These are phyloP conservation scores for Nephrocerus scutellatus DNA, from an alignment of 2,888 invertebrate genomes.

Conservation along the genomic window DNA sequence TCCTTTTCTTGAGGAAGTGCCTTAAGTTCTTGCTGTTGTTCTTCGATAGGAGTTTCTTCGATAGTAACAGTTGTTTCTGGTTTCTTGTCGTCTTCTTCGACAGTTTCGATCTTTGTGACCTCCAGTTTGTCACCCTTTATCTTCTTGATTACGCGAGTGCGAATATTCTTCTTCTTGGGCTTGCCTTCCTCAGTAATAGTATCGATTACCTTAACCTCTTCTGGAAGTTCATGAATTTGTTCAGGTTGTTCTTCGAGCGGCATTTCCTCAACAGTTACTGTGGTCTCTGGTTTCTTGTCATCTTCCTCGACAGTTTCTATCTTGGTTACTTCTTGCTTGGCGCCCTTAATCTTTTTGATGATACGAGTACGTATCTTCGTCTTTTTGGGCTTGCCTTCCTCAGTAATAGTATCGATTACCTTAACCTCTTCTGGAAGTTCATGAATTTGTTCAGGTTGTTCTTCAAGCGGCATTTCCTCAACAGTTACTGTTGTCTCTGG, in stretches of 20 bases:
- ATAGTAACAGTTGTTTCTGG: slow-evolving; percentile 35
- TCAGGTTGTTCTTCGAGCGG: slow-evolving; percentile 22
- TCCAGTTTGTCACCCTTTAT: slow-evolving; percentile 33
- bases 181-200: slow-evolving; percentile 27
- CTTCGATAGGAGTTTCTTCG: slow-evolving; percentile 19
- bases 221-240: slow-evolving; percentile 21
- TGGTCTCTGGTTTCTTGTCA: slow-evolving; percentile 36
- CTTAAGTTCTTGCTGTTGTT: slow-evolving; percentile 27
- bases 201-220: slow-evolving; percentile 34
- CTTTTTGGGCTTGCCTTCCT: slow-evolving; percentile 31
- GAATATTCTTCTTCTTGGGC: slow-evolving; percentile 32
- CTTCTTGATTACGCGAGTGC: slow-evolving; percentile 42
- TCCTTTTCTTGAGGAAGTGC: slow-evolving; percentile 22
- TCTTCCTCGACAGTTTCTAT: slow-evolving; percentile 37
- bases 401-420: slow-evolving; percentile 18
- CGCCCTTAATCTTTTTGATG: slow-evolving; percentile 30
- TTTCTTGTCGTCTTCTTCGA: slow-evolving; percentile 40
- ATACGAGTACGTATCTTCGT: slow-evolving; percentile 33
- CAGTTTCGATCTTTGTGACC: slow-evolving; percentile 43
- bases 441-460: slow-evolving; percentile 24
- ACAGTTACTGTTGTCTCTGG: slow-evolving; percentile 39
- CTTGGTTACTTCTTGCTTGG: slow-evolving; percentile 34
- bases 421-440: slow-evolving; percentile 36
- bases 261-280: slow-evolving; percentile 29
- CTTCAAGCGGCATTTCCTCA: slow-evolving; percentile 22